These are phyloP conservation scores for Trididemnum nubilum DNA, from an alignment of 23 tunicate genomes.

Conservation along the genomic window DNA sequence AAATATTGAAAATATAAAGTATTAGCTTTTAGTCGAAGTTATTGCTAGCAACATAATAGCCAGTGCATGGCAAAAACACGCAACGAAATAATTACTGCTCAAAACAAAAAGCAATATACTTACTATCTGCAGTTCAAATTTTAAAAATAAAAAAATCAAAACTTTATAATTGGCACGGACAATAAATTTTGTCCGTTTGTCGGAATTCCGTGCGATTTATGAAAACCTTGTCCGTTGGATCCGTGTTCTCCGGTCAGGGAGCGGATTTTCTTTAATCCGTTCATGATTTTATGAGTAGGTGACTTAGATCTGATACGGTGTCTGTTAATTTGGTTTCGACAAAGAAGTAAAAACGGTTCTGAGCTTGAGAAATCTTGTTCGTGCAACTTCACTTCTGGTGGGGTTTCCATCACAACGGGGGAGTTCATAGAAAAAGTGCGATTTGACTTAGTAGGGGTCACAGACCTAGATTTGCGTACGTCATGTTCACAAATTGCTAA, in stretches of 20 bases:
- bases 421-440: background rate
- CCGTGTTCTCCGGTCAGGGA: constrained; percentile 44
- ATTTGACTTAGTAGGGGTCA: background rate
- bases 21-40: too few species aligned
- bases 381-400: constrained; percentile 17
- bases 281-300: constrained; percentile 51
- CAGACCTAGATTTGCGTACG: background rate
- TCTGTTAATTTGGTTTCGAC: constrained; percentile 57
- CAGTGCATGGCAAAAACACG: too few species aligned
- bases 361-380: constrained; percentile 55
- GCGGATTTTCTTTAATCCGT: constrained; percentile 61
- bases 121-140: background rate
- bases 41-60: too few species aligned
- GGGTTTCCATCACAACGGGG: constrained; percentile 4
- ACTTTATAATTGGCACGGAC: constrained; percentile 8
- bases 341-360: constrained; percentile 78
- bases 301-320: constrained; percentile 37
- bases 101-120: background rate
- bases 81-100: too few species aligned
- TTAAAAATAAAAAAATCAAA: background rate
- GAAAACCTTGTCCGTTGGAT: background rate
- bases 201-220: background rate
- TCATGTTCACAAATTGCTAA: background rate
- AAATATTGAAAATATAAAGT: too few species aligned
- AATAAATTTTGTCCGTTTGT: constrained; percentile 8